Evolutionary conservation across 1,140 invertebrate species (phyloP).

Genomic region (Dreissena rostriformis): DNA sequence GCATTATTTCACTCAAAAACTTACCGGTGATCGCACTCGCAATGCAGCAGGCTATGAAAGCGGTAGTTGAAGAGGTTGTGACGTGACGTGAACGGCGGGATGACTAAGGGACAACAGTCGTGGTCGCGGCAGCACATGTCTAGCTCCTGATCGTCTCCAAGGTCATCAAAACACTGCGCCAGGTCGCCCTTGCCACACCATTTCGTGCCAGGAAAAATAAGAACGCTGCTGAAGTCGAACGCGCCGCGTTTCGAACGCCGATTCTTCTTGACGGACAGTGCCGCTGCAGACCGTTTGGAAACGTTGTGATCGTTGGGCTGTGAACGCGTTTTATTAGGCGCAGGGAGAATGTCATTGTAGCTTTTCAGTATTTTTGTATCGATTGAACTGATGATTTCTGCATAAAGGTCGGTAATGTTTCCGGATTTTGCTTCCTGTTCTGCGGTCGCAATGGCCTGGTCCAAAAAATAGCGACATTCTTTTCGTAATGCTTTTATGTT

Average conservation of each 20-base stretch:
- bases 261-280: slow-evolving; percentile 5
- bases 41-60: slow-evolving; percentile 92
- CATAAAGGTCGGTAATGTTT: slow-evolving; percentile 46
- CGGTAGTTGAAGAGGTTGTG: slow-evolving; percentile 93
- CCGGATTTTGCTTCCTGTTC: slow-evolving; percentile 27
- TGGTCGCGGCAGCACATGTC: slow-evolving; percentile 93
- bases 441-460: slow-evolving; percentile 1
- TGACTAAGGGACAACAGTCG: slow-evolving; percentile 91
- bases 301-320: background rate
- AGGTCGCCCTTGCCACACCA: slow-evolving; percentile 92
- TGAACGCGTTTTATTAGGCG: background rate
- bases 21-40: slow-evolving; percentile 73
- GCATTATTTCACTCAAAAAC: too few species aligned
- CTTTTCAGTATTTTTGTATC: slow-evolving; percentile 28
- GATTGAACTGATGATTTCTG: slow-evolving; percentile 22
- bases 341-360: background rate
- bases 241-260: slow-evolving; percentile 23
- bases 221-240: slow-evolving; percentile 58
- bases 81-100: slow-evolving; percentile 88
- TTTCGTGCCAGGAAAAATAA: slow-evolving; percentile 67
- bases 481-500: slow-evolving; percentile 13
- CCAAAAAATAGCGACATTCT: slow-evolving; percentile 40
- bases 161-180: slow-evolving; percentile 88
- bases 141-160: slow-evolving; percentile 89
- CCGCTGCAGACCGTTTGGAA: background rate